phyloP scores from a whole-genome alignment of 1,140 invertebrate species.

The Drosophila nebulosa region DNA sequence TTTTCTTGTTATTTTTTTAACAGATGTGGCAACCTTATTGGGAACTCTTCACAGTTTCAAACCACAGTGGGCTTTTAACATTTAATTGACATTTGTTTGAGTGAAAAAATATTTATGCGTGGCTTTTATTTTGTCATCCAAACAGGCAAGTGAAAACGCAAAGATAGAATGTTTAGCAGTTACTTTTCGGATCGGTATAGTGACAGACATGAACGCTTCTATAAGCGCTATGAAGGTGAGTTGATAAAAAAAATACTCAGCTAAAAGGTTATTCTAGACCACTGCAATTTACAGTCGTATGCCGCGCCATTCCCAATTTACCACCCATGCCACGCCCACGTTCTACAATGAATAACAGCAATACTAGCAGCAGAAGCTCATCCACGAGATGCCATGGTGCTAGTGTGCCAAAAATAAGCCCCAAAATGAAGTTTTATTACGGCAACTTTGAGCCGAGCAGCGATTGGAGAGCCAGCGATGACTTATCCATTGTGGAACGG shows the following conservation, averaged over 20 bases:
- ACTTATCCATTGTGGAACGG: constrained; percentile 47
- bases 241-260: background rate
- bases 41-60: background rate
- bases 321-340: constrained; percentile 4
- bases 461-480: constrained; percentile 52
- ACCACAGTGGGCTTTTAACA: background rate
- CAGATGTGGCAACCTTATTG: no score
- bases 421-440: constrained; percentile 28
- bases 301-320: constrained; percentile 17
- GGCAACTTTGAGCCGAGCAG: constrained; percentile 13
- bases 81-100: background rate
- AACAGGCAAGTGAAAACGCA: background rate
- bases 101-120: no score
- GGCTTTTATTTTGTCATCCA: no score
- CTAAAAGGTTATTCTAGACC: background rate
- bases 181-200: constrained; percentile 49
- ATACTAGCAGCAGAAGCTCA: background rate
- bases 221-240: constrained; percentile 45
- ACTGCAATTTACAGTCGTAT: constrained; percentile 4
- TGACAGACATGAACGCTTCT: constrained; percentile 15
- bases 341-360: background rate
- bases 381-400: background rate
- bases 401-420: background rate
- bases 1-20: no score
- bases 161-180: constrained; percentile 19